Base-by-base conservation (phyloP, 2,113 vertebrate species). In the Lathamus discolor region DNA sequence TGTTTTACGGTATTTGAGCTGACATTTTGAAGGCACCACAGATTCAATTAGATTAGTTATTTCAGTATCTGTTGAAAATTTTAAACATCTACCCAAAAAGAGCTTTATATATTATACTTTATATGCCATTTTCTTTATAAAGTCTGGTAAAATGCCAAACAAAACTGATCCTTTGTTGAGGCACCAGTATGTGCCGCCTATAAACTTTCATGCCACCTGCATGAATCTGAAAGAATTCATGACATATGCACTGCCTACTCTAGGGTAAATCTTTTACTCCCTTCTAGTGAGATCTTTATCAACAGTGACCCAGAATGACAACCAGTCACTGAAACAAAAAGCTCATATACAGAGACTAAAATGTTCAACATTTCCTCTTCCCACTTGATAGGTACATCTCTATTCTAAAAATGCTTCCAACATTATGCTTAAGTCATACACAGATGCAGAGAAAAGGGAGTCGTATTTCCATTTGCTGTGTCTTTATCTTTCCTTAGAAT, bases 221-320 rank as follows among this genome's bases (percentile, higher is more conserved):
- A 88, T 81, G 78, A 94, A 80, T 90, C 64, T 83, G 79, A 95
- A 66, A 90, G 93, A 95, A 95, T 95, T 87, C 76, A 73, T 90
- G 83, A 67, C 80, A 79, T 14, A 88, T 70, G 37, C 68, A 43
- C 22, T 78, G 54, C 12, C 49, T 96, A 95, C 92, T 86, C 59
- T 80, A 70, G 64, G 76, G 68, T 81, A 90, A 94, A 88, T 88
- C 75, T 90, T 90, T 92, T 69, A 95, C 81, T 95, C 63, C 75
- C 28, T 90, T 91, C 68, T 80, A 85, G 62, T 57, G 49, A 59
- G 82, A 91, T 86, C 87, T 92, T 95, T 87, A 87, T 88, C 84
- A 96, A 84, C 94, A 96, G 37, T 92, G 95, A 97, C 85, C 90
- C 90, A 88, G 91, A 97, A 92, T 91, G 78, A 90, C 75, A 94